These are phyloP conservation scores for Dysidea cf. avara DNA, from an alignment of 37 sponge, comb jelly and placozoan genomes.

Conservation along the genomic window DNA sequence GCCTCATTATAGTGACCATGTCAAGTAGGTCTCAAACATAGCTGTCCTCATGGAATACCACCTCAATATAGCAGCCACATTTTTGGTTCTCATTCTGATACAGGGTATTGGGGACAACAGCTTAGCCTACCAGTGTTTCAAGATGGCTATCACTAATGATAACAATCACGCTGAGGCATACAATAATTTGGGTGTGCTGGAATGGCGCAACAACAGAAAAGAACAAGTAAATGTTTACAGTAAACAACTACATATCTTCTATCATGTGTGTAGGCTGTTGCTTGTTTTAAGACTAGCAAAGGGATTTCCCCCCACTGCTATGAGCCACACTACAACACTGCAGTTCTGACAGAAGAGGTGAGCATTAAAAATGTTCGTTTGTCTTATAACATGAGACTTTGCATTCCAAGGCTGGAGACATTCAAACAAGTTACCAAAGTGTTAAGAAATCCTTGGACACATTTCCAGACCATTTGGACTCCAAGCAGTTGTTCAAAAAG, in stretches of 20 bases:
- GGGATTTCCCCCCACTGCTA: slow-evolving; percentile 74
- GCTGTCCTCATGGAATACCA: not conserved
- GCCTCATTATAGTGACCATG: too few relatives aligned
- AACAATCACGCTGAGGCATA: slow-evolving; percentile 95
- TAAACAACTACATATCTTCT: not conserved
- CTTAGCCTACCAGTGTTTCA: slow-evolving; percentile 91
- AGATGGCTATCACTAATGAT: slow-evolving; percentile 81
- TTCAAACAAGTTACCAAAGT: slow-evolving; percentile 82
- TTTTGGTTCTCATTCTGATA: not conserved
- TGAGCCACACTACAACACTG: slow-evolving; percentile 93
- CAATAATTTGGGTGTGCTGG: slow-evolving; percentile 96
- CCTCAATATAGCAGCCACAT: not conserved
- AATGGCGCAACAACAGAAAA: slow-evolving; percentile 74
- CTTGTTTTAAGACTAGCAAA: slow-evolving; percentile 81
- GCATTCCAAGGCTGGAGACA: slow-evolving; percentile 90
- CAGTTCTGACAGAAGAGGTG: slow-evolving; percentile 76
- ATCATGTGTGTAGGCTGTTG: slow-evolving; percentile 58
- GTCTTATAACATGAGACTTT: not conserved
- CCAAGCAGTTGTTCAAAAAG: slow-evolving; percentile 78
- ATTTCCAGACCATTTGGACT: slow-evolving; percentile 90
- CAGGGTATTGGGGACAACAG: slow-evolving; percentile 84
- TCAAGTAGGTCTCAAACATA: not conserved
- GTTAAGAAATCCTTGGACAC: slow-evolving; percentile 72
- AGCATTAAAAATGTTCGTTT: not conserved
- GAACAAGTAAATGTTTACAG: slow-evolving; percentile 68